Conservation (phyloP, 2,797 vertebrate genomes). For the Microctenopoma stevenorrisi region DNA sequence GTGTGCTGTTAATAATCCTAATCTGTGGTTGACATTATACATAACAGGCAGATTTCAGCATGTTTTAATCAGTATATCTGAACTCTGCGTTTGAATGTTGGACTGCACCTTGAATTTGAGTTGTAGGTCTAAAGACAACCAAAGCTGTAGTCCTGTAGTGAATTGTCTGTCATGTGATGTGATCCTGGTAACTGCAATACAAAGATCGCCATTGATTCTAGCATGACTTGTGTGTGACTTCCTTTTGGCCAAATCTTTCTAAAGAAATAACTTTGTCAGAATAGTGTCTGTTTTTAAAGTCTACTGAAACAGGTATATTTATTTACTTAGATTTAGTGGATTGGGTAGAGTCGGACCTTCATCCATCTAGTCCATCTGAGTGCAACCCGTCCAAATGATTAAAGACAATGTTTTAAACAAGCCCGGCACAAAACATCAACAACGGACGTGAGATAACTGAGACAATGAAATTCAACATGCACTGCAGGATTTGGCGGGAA, state of each 20-base stretch:
- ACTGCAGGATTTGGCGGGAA: slow-evolving; percentile 73
- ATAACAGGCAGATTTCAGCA: not conserved
- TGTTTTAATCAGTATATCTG: not conserved
- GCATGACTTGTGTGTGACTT: not conserved
- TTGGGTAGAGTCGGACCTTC: slow-evolving; percentile 27
- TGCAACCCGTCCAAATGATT: slow-evolving; percentile 14
- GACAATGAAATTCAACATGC: slow-evolving; percentile 65
- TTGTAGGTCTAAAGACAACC: not conserved
- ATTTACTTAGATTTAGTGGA: not conserved
- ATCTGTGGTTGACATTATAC: slow-evolving; percentile 5
- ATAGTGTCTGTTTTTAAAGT: not conserved
- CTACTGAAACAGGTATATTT: not conserved
- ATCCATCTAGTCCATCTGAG: slow-evolving; percentile 20
- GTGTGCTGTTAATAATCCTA: not conserved
- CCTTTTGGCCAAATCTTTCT: not conserved
- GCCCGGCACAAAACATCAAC: slow-evolving; percentile 30
- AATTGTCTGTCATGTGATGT: not conserved
- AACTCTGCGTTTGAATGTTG: not conserved
- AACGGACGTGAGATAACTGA: slow-evolving; percentile 55
- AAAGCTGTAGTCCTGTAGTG: no score
- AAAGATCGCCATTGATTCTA: not conserved
- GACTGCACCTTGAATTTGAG: not conserved
- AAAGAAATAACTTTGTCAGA: not conserved
- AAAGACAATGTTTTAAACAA: slow-evolving; percentile 21
- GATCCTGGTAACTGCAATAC: slow-evolving; percentile 18